Evolutionary conservation across 2,113 vertebrate genomes (phyloP).

Genomic region (Odontesthes bonariensis): DNA sequence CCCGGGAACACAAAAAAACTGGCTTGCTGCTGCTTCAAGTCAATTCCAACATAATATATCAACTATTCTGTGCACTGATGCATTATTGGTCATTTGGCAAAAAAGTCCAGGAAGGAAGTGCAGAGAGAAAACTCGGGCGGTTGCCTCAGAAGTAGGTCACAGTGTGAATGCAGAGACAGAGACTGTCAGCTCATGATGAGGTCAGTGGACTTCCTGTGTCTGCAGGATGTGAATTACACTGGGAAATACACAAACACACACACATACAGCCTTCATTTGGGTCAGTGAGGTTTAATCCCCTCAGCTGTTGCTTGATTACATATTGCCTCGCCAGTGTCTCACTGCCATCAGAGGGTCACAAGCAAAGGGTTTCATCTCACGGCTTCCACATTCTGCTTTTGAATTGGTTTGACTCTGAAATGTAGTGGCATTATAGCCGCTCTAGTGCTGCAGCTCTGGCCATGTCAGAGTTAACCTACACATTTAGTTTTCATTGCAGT

Average conservation of each 20-base stretch:
- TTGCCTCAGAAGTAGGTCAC: conserved; percentile 56
- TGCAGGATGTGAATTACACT: conserved; percentile 19
- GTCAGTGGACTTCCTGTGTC: conserved; percentile 35
- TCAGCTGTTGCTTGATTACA: conserved; percentile 64
- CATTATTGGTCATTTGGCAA: not conserved
- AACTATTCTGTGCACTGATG: not conserved
- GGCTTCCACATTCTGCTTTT: not conserved
- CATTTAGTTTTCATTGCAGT: not conserved
- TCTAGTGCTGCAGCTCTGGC: not conserved
- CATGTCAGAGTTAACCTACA: not conserved
- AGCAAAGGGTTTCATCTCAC: not conserved
- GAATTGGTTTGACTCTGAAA: not conserved
- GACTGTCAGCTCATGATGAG: conserved; percentile 43
- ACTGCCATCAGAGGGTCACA: conserved; percentile 11
- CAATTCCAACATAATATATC: conserved; percentile 11
- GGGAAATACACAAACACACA: conserved; percentile 4
- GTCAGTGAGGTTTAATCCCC: conserved; percentile 68
- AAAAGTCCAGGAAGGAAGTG: conserved; percentile 22
- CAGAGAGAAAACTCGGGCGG: not conserved
- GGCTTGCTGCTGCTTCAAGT: not conserved
- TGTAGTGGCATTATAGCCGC: not conserved
- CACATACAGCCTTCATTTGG: conserved; percentile 43
- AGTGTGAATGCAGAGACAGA: conserved; percentile 3
- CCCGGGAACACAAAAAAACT: not conserved
- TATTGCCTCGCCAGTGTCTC: conserved; percentile 45